Evolutionary conservation across 37 sponge, comb jelly and placozoan genomes (phyloP).

Genomic region (Ephydatia muelleri): DNA sequence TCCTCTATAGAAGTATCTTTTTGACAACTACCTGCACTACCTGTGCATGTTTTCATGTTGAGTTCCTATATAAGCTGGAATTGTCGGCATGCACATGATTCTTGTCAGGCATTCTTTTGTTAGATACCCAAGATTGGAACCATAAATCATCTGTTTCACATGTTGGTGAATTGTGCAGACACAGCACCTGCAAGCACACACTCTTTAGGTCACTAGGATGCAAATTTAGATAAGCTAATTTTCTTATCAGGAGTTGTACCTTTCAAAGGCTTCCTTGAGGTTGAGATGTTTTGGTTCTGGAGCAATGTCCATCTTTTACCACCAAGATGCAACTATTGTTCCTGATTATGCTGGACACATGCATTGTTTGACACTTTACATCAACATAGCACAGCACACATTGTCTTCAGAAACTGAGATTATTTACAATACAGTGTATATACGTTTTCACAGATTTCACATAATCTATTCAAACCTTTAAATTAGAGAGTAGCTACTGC

Average conservation of each 20-base stretch:
- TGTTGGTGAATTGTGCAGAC: slow-evolving; percentile 59
- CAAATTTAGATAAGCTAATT: slow-evolving; percentile 56
- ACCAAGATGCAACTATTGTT: no score
- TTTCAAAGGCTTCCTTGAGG: slow-evolving; percentile 32
- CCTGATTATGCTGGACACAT: no score
- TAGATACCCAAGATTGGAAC: background rate
- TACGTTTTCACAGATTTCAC: no score
- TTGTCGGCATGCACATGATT: slow-evolving; percentile 8
- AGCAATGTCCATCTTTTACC: no score
- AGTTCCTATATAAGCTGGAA: background rate
- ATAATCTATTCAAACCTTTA: no score
- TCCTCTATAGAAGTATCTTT: no score
- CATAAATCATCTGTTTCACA: slow-evolving; percentile 42
- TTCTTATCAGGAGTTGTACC: slow-evolving; percentile 20
- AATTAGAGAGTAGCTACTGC: no score
- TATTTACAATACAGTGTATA: no score
- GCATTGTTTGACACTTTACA: no score
- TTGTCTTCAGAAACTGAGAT: no score
- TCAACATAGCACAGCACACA: no score
- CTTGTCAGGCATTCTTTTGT: slow-evolving; percentile 4
- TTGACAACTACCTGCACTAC: background rate
- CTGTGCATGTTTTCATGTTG: slow-evolving; percentile 1
- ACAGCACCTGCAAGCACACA: slow-evolving; percentile 11
- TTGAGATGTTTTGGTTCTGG: background rate
- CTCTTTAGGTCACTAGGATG: slow-evolving; percentile 30